These are phyloP conservation scores for Grus americana DNA, from an alignment of 2,113 vertebrate species.

Conservation along the genomic window DNA sequence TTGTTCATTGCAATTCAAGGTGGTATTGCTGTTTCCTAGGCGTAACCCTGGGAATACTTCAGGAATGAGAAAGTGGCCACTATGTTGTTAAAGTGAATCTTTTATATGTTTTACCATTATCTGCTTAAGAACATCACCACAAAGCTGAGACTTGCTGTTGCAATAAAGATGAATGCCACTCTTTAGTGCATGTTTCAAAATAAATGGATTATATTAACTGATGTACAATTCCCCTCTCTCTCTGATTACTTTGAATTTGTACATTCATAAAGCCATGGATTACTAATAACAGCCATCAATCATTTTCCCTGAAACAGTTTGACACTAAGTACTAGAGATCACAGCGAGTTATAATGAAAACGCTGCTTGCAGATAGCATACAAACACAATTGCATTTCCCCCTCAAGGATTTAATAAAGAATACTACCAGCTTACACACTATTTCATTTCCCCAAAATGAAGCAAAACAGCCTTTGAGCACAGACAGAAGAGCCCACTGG, in stretches of 20 bases:
- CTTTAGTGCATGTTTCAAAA: conserved; percentile 18
- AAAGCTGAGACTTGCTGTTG: not conserved
- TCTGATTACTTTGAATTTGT: conserved; percentile 57
- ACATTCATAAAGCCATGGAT: conserved; percentile 27
- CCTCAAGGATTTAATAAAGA: conserved; percentile 17
- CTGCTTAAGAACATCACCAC: not conserved
- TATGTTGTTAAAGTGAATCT: not conserved
- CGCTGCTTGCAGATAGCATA: not conserved
- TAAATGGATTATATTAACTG: conserved; percentile 26
- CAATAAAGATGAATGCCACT: not conserved
- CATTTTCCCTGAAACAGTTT: not conserved
- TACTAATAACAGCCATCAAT: conserved; percentile 46
- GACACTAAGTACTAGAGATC: conserved; percentile 19
- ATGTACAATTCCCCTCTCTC: not conserved
- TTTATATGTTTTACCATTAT: not conserved
- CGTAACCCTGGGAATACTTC: not conserved
- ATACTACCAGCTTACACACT: not conserved
- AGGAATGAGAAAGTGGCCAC: not conserved
- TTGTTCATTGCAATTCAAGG: not conserved
- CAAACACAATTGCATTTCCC: not conserved
- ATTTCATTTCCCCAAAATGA: not conserved
- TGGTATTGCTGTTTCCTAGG: not conserved
- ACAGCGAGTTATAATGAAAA: not conserved
- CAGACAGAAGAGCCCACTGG: not conserved
- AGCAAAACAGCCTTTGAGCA: not conserved